Conservation (phyloP, 2,888 invertebrate genomes). For the Parnassius orleans region DNA sequence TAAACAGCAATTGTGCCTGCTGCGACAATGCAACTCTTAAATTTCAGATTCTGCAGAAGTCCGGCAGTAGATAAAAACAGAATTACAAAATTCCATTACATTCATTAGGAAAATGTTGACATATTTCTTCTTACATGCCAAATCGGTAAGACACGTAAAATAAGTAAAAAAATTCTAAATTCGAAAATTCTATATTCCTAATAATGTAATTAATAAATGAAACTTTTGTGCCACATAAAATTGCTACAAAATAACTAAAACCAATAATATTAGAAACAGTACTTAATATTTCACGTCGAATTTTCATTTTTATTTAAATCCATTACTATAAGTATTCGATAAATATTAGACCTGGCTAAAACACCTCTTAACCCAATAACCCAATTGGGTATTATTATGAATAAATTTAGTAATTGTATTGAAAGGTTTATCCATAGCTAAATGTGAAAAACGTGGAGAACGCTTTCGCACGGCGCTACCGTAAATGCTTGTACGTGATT, state of each 20-base stretch:
- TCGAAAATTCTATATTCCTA: too few species aligned
- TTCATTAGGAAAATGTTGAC: too few species aligned
- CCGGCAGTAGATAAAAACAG: too few species aligned
- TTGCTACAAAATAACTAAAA: constrained; percentile 1
- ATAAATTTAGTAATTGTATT: constrained; percentile 29
- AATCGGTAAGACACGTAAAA: too few species aligned
- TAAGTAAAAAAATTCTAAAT: too few species aligned
- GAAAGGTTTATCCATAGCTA: constrained; percentile 26
- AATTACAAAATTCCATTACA: too few species aligned
- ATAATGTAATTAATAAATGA: not conserved
- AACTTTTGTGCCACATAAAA: not conserved
- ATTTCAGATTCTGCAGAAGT: too few species aligned
- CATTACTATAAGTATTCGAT: not conserved
- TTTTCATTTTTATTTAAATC: not conserved
- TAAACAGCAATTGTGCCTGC: too few species aligned
- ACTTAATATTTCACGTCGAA: constrained; percentile 1
- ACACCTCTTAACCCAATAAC: constrained; percentile 21
- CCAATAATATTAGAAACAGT: not conserved
- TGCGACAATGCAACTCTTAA: too few species aligned
- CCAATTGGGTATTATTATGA: constrained; percentile 19
- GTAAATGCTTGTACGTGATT: constrained; percentile 29
- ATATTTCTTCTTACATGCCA: too few species aligned
- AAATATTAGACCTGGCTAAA: constrained; percentile 9
- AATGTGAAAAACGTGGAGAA: constrained; percentile 32
- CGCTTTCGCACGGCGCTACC: constrained; percentile 38